Evolutionary conservation across 2,888 invertebrate species (phyloP).

Genomic region (Exephanes ischioxanthus): DNA sequence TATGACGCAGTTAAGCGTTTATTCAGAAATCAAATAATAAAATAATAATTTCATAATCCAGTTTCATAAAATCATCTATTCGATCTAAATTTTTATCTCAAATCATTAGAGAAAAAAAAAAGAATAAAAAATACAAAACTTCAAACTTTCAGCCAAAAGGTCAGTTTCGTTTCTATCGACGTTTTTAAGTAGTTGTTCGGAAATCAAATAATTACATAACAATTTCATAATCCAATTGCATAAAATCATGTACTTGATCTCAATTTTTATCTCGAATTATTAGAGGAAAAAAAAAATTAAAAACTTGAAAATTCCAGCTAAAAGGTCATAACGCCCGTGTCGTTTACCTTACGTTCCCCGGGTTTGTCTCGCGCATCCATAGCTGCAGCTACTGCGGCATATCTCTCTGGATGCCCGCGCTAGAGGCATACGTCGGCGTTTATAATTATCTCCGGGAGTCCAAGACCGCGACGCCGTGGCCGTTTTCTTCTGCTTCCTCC

Average conservation of each 20-base stretch:
- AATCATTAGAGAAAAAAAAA: neutral
- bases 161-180: too few species aligned
- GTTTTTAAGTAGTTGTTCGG: too few species aligned
- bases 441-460: conserved; percentile 66
- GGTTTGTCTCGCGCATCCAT: conserved; percentile 32
- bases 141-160: neutral
- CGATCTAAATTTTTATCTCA: neutral
- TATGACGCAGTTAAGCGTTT: neutral
- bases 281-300: neutral
- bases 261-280: neutral
- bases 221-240: neutral
- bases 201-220: neutral
- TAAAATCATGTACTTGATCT: neutral
- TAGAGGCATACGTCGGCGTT: conserved; percentile 57
- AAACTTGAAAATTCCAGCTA: neutral
- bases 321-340: conserved; percentile 6
- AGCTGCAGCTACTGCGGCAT: conserved; percentile 46
- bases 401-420: conserved; percentile 53
- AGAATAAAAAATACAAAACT: neutral
- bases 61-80: neutral
- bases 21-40: neutral
- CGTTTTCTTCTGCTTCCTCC: conserved; percentile 54
- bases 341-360: conserved; percentile 24
- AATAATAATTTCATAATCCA: neutral
- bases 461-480: conserved; percentile 44